Evolutionary conservation across 2,888 invertebrate species (phyloP), one percentile per base, ranked within the genome.

Genomic region (Hirtodrosophila duncani): DNA sequence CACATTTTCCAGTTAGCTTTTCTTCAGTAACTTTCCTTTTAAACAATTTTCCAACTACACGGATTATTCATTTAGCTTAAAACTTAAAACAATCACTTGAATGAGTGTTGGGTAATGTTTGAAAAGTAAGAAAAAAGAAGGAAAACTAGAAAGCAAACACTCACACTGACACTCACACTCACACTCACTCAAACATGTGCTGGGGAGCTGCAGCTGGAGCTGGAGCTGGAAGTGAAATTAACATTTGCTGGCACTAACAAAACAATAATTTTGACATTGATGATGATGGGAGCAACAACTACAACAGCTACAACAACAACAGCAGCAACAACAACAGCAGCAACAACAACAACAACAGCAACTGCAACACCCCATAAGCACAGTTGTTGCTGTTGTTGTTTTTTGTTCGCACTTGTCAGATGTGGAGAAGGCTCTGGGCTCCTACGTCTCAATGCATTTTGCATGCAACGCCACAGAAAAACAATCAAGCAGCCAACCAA

Each of bases 241-340:
- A 30, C 34, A 48, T 49, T 10, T 46, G 56, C 37, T 50, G 42
- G 39, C 34, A 59, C 68, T 69, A 72, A 67, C 50, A 61, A 77
- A 77, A 77, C 72, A 72, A 72, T 69, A 68, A 72, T 77, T 72
- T 72, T 72, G 72, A 72, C 72, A 77, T 72, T 72, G 72, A 72
- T 72, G 77, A 71, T 68, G 72, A 68, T 63, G 67, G 44, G 43
- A 44, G 31, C 41, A 38, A 29, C 44, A 37, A 11, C 43, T 41
- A 21, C 55, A 36, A 26, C 36, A 31, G 29, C 49, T 34, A 36
- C 49, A 62, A 24, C 49, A 58, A 36, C 50, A 56, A 31, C 57
- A 51, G 29, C 48, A 48, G 16, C 36, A 42, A 11, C 26, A 3
- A 16, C 20, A 31, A 17, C 20, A 39, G 3, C 9, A 16, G 11